These are phyloP conservation scores for Byasa hedistus DNA, from an alignment of 2,888 invertebrate genomes.

Conservation along the genomic window DNA sequence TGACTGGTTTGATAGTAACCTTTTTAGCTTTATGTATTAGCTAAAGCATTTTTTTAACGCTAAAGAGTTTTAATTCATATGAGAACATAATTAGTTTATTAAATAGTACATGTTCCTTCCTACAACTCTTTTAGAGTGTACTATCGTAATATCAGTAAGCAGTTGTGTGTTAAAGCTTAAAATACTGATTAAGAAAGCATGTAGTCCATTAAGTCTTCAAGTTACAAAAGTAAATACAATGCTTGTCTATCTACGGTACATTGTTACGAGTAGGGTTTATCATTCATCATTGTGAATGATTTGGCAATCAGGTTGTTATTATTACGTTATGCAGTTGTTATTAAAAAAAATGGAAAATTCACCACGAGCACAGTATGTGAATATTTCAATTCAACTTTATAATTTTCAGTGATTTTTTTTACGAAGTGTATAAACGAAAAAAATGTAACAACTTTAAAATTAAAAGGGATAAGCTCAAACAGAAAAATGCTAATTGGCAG, in stretches of 20 bases:
- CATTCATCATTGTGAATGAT: too few relatives aligned
- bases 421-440: background rate
- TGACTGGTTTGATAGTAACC: background rate
- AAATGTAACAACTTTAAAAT: conserved; percentile 26
- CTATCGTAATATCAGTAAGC: too few relatives aligned
- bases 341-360: background rate
- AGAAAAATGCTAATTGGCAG: conserved; percentile 30
- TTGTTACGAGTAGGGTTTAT: too few relatives aligned
- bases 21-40: too few relatives aligned
- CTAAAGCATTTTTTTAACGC: background rate
- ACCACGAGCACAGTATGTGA: background rate
- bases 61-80: background rate
- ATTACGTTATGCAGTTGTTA: too few relatives aligned
- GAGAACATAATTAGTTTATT: background rate
- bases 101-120: background rate
- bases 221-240: too few relatives aligned
- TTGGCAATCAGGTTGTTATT: too few relatives aligned
- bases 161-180: too few relatives aligned
- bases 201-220: too few relatives aligned
- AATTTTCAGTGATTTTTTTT: background rate
- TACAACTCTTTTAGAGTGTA: background rate
- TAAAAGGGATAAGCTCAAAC: conserved; percentile 21
- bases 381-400: background rate
- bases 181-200: too few relatives aligned
- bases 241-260: too few relatives aligned